Percentiles rank a stretch among this genome's conserved stretches.
These are phyloP conservation scores for Epinotia ramella DNA, from an alignment of 2,888 invertebrate species.

Conservation along the genomic window DNA sequence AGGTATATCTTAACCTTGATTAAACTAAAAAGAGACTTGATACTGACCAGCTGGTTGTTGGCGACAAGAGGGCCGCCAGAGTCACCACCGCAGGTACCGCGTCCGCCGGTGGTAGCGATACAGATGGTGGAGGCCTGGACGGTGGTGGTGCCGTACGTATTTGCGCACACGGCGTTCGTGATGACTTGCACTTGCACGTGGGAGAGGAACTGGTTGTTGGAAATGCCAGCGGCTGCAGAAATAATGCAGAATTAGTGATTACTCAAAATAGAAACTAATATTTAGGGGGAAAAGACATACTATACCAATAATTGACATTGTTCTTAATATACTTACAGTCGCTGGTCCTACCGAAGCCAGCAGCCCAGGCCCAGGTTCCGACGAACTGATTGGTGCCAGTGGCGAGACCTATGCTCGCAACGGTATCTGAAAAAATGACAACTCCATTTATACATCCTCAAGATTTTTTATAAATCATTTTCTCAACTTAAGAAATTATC, in stretches of 20 bases:
- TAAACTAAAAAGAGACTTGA: neutral
- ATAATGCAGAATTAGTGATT: neutral
- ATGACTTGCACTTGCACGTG: constrained; percentile 64
- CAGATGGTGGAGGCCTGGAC: constrained; percentile 42
- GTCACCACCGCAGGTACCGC: constrained; percentile 47
- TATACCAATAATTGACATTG: no score
- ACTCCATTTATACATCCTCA: no score
- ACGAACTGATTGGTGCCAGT: constrained; percentile 47
- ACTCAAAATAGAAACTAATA: no score
- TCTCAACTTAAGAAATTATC: neutral
- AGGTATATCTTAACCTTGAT: no score
- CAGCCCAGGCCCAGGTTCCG: constrained; percentile 51
- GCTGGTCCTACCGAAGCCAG: constrained; percentile 60
- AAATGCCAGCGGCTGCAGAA: constrained; percentile 50
- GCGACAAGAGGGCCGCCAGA: constrained; percentile 45
- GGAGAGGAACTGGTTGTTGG: constrained; percentile 57
- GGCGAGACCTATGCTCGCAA: constrained; percentile 50
- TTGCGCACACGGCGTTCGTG: constrained; percentile 49
- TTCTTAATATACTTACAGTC: constrained; percentile 53
- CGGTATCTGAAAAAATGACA: constrained; percentile 33
- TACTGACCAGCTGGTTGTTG: constrained; percentile 36
- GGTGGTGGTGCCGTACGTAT: neutral
- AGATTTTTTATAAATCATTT: neutral
- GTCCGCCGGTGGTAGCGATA: constrained; percentile 41
- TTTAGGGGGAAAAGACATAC: no score